phyloP scores from a whole-genome alignment of 2,797 vertebrate species.

The Cossypha polioptera region DNA sequence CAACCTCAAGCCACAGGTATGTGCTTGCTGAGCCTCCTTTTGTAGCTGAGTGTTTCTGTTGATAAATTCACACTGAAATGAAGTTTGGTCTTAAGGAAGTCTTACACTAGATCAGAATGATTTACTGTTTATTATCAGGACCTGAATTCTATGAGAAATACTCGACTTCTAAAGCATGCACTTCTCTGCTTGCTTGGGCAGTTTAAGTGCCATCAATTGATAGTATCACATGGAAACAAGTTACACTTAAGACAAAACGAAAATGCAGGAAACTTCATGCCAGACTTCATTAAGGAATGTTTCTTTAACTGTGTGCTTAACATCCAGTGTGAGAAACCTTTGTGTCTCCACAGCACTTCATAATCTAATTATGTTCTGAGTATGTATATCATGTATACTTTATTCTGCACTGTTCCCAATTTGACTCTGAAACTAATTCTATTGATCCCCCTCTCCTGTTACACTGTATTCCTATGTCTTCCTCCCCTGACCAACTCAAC shows the following conservation, averaged over 20 bases:
- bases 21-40: slow-evolving; percentile 43
- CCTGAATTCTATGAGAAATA: not conserved
- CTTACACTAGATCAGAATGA: not conserved
- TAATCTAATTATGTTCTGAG: slow-evolving; percentile 14
- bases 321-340: not conserved
- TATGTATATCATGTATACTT: slow-evolving; percentile 34
- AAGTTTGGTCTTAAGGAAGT: slow-evolving; percentile 53
- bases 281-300: slow-evolving; percentile 46
- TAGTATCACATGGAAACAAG: not conserved
- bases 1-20: slow-evolving; percentile 89
- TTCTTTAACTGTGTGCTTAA: slow-evolving; percentile 22
- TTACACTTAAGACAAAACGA: not conserved
- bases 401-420: slow-evolving; percentile 52
- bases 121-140: not conserved
- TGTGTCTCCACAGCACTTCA: slow-evolving; percentile 35
- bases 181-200: slow-evolving; percentile 1
- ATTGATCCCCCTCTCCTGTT: slow-evolving; percentile 59
- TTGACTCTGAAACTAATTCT: slow-evolving; percentile 68
- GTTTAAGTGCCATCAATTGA: not conserved
- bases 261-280: not conserved
- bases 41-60: not conserved
- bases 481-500: slow-evolving; percentile 61
- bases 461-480: slow-evolving; percentile 64
- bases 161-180: not conserved
- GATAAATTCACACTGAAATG: slow-evolving; percentile 39